Base-by-base conservation (phyloP, 2,797 vertebrate genomes). In the Bucorvus abyssinicus region DNA sequence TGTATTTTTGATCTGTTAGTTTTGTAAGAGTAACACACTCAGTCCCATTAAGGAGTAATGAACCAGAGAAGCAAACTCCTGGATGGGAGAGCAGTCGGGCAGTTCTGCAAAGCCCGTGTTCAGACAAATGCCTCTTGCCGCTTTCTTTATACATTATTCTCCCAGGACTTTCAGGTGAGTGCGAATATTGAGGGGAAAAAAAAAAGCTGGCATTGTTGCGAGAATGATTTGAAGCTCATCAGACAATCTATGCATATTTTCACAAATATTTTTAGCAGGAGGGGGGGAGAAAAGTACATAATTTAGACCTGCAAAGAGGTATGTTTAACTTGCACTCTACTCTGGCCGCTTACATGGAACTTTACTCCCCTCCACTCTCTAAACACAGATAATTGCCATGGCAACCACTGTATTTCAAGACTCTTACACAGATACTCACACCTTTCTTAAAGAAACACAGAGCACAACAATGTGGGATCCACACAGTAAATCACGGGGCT, bases 401-500 rank as follows among this genome's bases (percentile, higher is more conserved):
- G 97, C 78, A 98, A 98, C 98, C 94, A 55, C 97, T 94, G 95
- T 94, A 94, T 97, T 98, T 97, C 97, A 97, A 52, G 94, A 95
- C 96, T 97, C 90, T 93, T 97, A 94, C 81, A 95, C 95, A 85
- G 92, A 95, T 75, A 93, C 97, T 98, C 73, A 92, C 97, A 98
- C 97, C 98, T 98, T 98, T 97, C 98, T 98, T 98, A 98, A 98
- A 98, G 98, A 98, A 98, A 97, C 97, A 98, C 97, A 98, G 97
- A 97, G 63, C 97, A 95, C 89, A 97, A 92, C 96, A 92, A 84
- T 63, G 95, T 94, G 79, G 95, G 94, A 95, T 94, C 56, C 32
- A 89, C 96, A 89, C 19, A 97, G 97, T 98, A 97, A 98, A 98
- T 98, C 97, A 97, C 44, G 16, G 60, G 79, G 59, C 83, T 97